Evolutionary conservation across 2,888 invertebrate genomes (phyloP).

Genomic region (Onchidella celtica): DNA sequence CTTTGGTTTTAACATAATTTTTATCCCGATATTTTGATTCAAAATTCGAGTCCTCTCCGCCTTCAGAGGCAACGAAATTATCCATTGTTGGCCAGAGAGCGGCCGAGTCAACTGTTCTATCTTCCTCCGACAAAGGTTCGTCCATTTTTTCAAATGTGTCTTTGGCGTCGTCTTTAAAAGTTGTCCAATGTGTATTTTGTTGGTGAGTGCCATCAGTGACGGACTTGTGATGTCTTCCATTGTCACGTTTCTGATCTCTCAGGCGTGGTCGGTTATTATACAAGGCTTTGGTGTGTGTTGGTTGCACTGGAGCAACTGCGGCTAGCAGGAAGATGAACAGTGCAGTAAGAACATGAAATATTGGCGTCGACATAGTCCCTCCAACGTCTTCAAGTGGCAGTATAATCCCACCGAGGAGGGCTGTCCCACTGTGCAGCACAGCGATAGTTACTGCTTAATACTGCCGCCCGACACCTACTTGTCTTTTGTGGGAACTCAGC

Average conservation of each 20-base stretch:
- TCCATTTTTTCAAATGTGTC: not conserved
- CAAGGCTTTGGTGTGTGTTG: not conserved
- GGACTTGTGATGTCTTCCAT: not conserved
- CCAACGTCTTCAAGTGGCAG: not conserved
- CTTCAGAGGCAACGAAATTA: not conserved
- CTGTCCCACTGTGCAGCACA: not conserved
- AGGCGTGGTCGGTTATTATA: not conserved
- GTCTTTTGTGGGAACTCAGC: not conserved
- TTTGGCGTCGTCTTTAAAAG: not conserved
- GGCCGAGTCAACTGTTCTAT: not conserved
- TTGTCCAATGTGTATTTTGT: not conserved
- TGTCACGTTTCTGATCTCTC: not conserved
- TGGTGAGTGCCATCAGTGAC: too few species aligned
- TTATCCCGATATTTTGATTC: not conserved
- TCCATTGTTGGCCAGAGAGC: not conserved
- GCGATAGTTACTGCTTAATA: not conserved
- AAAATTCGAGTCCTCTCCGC: not conserved
- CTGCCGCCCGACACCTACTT: not conserved
- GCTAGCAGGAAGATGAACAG: slow-evolving; percentile 12
- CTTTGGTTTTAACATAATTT: not conserved
- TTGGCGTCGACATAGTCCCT: slow-evolving; percentile 32
- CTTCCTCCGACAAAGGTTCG: not conserved
- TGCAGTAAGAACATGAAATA: not conserved
- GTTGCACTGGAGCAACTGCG: slow-evolving; percentile 3
- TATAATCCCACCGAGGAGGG: slow-evolving; percentile 30